Evolutionary conservation across 2,113 vertebrate genomes (phyloP).

Genomic region (Larimichthys polyactis): DNA sequence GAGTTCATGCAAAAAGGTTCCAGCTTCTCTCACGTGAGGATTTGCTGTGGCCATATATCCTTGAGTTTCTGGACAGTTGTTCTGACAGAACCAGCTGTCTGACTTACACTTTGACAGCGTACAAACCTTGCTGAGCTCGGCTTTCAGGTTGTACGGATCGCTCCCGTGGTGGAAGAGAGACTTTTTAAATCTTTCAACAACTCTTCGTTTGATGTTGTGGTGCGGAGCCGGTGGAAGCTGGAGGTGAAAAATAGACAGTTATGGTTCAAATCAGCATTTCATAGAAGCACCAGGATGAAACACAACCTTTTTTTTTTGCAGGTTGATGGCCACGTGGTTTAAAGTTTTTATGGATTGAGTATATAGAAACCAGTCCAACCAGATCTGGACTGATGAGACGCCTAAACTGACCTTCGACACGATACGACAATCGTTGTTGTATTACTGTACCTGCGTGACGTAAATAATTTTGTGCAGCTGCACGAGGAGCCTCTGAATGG

Average conservation of each 20-base stretch:
- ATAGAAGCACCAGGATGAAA: no score
- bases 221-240: slow-evolving; percentile 90
- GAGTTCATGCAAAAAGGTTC: neutral
- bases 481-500: slow-evolving; percentile 89
- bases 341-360: neutral
- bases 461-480: slow-evolving; percentile 95
- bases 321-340: no score
- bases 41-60: no score
- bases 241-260: slow-evolving; percentile 4
- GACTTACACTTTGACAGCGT: neutral
- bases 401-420: neutral
- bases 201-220: slow-evolving; percentile 85
- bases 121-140: slow-evolving; percentile 90
- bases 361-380: neutral
- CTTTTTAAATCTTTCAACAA: slow-evolving; percentile 91
- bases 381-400: neutral
- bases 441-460: slow-evolving; percentile 86
- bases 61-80: neutral
- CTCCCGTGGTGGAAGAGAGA: slow-evolving; percentile 90
- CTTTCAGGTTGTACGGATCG: slow-evolving; percentile 88
- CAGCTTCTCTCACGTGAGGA: neutral
- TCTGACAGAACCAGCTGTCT: neutral
- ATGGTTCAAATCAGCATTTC: neutral
- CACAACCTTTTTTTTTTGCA: no score
- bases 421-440: neutral